phyloP scores from a whole-genome alignment of 2,113 vertebrate species.

The Cepphus grylle region DNA sequence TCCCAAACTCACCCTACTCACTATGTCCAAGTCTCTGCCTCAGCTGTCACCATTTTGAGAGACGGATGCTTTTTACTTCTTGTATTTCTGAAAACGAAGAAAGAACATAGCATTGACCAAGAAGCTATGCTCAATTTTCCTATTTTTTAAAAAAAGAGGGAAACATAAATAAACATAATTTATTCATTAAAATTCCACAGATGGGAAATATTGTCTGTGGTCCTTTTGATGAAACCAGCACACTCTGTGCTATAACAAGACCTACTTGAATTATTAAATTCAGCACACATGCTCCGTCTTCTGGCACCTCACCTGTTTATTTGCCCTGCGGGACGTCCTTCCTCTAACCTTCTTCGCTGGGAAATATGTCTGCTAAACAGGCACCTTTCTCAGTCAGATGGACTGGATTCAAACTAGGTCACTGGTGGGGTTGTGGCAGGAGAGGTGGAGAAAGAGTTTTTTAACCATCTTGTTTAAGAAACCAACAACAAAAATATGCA shows the following conservation, averaged over 20 bases:
- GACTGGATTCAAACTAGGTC: neutral
- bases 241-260: neutral
- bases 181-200: constrained; percentile 46
- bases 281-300: neutral
- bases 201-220: constrained; percentile 33
- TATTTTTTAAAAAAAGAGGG: neutral
- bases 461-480: neutral
- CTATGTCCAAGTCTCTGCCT: neutral
- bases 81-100: neutral
- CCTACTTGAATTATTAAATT: neutral
- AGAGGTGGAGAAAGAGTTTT: neutral
- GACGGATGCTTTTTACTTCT: neutral
- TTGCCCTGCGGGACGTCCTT: neutral
- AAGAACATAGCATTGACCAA: neutral
- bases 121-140: neutral
- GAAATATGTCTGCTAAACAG: neutral
- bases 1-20: neutral
- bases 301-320: constrained; percentile 6
- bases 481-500: neutral
- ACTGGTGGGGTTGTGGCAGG: neutral
- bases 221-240: constrained; percentile 7
- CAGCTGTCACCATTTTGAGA: neutral
- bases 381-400: neutral
- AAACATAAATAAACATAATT: neutral
- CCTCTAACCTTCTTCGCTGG: neutral